Conservation (phyloP, 2,113 vertebrate genomes). For the Oncorhynchus tshawytscha region DNA sequence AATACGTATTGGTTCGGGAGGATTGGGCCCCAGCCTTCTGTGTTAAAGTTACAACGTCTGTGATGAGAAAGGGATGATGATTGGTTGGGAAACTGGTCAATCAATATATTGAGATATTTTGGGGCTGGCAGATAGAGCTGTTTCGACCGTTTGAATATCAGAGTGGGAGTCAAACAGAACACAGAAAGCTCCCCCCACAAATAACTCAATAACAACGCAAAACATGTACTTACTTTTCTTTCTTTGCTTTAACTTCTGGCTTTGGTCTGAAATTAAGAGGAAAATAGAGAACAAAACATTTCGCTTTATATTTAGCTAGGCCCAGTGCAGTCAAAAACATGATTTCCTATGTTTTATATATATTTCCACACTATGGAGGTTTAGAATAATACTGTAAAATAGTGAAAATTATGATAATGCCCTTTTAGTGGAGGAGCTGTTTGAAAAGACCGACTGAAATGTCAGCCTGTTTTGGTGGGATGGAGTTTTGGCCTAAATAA, state of each 20-base stretch:
- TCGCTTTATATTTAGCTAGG: not conserved
- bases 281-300: constrained; percentile 3
- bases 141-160: not conserved
- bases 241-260: constrained; percentile 83
- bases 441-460: no score
- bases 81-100: not conserved
- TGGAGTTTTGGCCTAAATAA: no score
- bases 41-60: not conserved
- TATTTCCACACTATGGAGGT: no score
- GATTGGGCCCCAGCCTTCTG: not conserved
- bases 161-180: not conserved
- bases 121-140: not conserved
- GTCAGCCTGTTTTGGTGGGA: no score
- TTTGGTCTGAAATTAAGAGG: constrained; percentile 80
- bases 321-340: no score
- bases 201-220: not conserved
- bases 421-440: no score
- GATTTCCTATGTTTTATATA: not conserved
- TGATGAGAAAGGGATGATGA: not conserved
- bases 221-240: constrained; percentile 87
- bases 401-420: no score
- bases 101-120: not conserved
- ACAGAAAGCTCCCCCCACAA: not conserved
- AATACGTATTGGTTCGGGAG: not conserved
- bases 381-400: no score